These are phyloP conservation scores for Pegoplata infirma DNA, from an alignment of 2,888 invertebrate genomes.

Conservation along the genomic window DNA sequence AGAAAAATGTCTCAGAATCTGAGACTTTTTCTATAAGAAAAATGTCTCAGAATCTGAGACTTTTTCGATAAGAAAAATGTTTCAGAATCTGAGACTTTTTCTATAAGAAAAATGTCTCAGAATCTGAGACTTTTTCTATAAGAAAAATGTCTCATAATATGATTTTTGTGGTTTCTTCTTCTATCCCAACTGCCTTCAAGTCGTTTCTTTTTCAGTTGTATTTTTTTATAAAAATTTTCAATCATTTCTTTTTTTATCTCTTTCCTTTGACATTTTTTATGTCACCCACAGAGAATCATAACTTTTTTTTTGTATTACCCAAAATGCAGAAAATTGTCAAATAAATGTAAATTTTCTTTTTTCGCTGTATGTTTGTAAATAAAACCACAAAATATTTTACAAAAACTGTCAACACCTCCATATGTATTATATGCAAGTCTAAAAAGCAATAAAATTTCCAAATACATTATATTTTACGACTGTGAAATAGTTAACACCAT, in stretches of 20 bases:
- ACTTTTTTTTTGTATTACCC: neutral
- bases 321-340: neutral
- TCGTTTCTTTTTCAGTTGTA: too few species aligned
- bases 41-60: too few species aligned
- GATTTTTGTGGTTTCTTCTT: too few species aligned
- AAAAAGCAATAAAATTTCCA: slow-evolving; percentile 10
- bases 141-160: too few species aligned
- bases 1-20: too few species aligned
- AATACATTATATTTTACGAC: slow-evolving; percentile 34
- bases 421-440: neutral
- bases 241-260: neutral
- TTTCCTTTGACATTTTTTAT: neutral
- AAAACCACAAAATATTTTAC: slow-evolving; percentile 29
- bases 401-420: slow-evolving; percentile 33
- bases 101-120: too few species aligned
- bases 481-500: too few species aligned
- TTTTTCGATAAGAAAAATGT: too few species aligned
- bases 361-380: neutral
- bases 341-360: slow-evolving; percentile 1
- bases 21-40: too few species aligned
- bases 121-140: too few species aligned
- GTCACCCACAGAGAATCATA: neutral
- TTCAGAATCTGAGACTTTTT: too few species aligned
- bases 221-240: neutral
- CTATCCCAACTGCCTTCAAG: too few species aligned